phyloP scores from a whole-genome alignment of 2,797 vertebrate species.

The Cyprinodon diabolis region DNA sequence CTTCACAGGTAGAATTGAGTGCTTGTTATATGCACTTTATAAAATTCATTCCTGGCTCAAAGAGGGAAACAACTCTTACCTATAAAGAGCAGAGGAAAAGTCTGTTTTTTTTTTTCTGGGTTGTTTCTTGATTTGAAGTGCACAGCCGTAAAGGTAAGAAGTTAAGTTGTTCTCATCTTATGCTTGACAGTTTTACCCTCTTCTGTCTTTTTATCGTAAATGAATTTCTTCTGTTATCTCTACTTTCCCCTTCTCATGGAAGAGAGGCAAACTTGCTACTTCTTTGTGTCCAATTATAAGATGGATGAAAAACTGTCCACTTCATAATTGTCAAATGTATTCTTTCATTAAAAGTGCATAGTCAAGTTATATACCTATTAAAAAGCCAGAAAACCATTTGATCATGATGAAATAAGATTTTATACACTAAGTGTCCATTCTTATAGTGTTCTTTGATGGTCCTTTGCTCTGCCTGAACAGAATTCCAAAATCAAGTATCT shows the following conservation, averaged over 20 bases:
- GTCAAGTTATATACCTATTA: too few relatives aligned
- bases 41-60: slow-evolving; percentile 65
- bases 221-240: slow-evolving; percentile 14
- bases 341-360: not conserved
- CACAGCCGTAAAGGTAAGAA: slow-evolving; percentile 60
- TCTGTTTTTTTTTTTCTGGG: slow-evolving; percentile 41
- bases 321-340: slow-evolving; percentile 5
- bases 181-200: slow-evolving; percentile 13
- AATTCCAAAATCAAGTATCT: too few relatives aligned
- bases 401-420: not conserved
- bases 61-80: slow-evolving; percentile 52
- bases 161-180: slow-evolving; percentile 56
- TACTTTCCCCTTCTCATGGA: not conserved
- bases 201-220: slow-evolving; percentile 11
- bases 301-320: slow-evolving; percentile 1
- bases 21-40: slow-evolving; percentile 68
- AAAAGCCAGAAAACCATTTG: not conserved
- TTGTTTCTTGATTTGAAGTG: slow-evolving; percentile 35
- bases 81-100: slow-evolving; percentile 42
- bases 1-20: slow-evolving; percentile 73
- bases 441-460: too few relatives aligned
- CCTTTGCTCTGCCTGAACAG: too few relatives aligned
- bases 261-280: too few relatives aligned
- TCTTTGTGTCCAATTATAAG: not conserved
- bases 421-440: not conserved